Percentiles rank a stretch among this genome's conserved stretches.
Evolutionary conservation across 2,888 invertebrate species (phyloP).

Genomic region (Drosophila setosimentum): DNA sequence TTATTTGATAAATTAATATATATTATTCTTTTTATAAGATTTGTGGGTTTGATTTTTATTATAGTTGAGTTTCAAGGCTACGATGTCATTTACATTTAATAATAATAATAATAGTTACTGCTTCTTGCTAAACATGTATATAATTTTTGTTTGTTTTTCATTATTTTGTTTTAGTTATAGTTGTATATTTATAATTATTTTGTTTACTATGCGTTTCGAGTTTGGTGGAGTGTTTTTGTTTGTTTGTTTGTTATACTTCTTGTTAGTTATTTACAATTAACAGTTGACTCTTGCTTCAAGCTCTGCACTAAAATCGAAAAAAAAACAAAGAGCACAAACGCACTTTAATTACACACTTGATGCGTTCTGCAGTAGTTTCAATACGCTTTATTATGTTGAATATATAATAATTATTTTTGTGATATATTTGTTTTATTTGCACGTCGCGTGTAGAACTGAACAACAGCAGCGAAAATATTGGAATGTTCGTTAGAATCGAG

Average conservation of each 20-base stretch:
- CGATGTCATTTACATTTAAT: constrained; percentile 41
- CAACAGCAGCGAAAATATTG: constrained; percentile 70
- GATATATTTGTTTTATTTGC: constrained; percentile 9
- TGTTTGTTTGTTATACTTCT: constrained; percentile 58
- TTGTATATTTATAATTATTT: constrained; percentile 47
- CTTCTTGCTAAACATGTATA: constrained; percentile 57
- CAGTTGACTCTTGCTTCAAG: constrained; percentile 51
- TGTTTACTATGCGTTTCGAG: constrained; percentile 38
- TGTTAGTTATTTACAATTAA: constrained; percentile 76
- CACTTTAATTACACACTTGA: constrained; percentile 2
- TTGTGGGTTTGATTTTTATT: constrained; percentile 19
- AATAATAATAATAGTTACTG: constrained; percentile 47
- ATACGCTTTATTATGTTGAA: neutral
- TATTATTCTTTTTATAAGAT: constrained; percentile 11
- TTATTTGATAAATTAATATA: neutral
- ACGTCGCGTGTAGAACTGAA: constrained; percentile 25
- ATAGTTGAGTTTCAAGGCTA: constrained; percentile 47
- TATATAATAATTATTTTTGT: neutral
- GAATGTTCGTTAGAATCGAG: constrained; percentile 36
- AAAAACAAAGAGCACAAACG: constrained; percentile 8
- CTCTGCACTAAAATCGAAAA: constrained; percentile 56
- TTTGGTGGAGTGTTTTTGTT: constrained; percentile 63
- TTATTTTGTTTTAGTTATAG: constrained; percentile 17
- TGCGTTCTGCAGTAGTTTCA: constrained; percentile 1
- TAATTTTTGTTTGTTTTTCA: constrained; percentile 36